Evolutionary conservation across 2,113 vertebrate genomes (phyloP).

Genomic region (Ptychochromis oligacanthus): DNA sequence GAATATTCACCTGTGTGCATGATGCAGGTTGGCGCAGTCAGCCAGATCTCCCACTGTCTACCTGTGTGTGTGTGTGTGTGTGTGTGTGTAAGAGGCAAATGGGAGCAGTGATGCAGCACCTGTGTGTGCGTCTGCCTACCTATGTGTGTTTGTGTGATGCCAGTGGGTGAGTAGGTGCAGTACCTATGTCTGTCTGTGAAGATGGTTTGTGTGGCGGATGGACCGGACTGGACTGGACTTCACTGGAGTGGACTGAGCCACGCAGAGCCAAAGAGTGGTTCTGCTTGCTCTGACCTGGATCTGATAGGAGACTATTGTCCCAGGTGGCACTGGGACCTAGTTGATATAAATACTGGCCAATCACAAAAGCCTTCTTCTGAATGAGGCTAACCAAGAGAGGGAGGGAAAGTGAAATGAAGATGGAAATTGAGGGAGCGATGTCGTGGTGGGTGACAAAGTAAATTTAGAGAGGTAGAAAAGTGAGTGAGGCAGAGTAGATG

Average conservation of each 20-base stretch:
- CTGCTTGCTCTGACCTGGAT: constrained; percentile 79
- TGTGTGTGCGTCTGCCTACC: constrained; percentile 29
- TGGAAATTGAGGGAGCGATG: constrained; percentile 54
- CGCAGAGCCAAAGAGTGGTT: constrained; percentile 61
- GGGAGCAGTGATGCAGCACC: constrained; percentile 63
- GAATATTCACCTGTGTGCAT: constrained; percentile 56
- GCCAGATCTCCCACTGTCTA: constrained; percentile 22
- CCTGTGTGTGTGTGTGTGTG: constrained; percentile 35
- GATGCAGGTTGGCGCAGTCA: constrained; percentile 46
- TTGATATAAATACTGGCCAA: constrained; percentile 86
- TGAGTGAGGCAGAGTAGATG: constrained; percentile 17
- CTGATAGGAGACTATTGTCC: constrained; percentile 80
- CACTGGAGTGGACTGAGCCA: constrained; percentile 56
- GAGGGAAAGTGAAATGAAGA: constrained; percentile 56
- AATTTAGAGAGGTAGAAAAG: constrained; percentile 26
- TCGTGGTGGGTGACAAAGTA: constrained; percentile 39
- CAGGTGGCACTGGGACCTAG: constrained; percentile 83
- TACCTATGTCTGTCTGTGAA: constrained; percentile 52
- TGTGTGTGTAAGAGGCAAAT: constrained; percentile 18
- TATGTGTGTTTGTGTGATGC: constrained; percentile 49
- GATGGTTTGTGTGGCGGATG: constrained; percentile 53
- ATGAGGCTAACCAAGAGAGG: constrained; percentile 71
- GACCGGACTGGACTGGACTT: constrained; percentile 48
- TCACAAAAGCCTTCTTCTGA: constrained; percentile 73
- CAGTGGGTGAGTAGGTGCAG: constrained; percentile 38